A percentile compares a stretch with the other conserved stretches of the same genome.
Conservation (phyloP, 2,888 invertebrate genomes). For the Pachliopta kotzebuea region DNA sequence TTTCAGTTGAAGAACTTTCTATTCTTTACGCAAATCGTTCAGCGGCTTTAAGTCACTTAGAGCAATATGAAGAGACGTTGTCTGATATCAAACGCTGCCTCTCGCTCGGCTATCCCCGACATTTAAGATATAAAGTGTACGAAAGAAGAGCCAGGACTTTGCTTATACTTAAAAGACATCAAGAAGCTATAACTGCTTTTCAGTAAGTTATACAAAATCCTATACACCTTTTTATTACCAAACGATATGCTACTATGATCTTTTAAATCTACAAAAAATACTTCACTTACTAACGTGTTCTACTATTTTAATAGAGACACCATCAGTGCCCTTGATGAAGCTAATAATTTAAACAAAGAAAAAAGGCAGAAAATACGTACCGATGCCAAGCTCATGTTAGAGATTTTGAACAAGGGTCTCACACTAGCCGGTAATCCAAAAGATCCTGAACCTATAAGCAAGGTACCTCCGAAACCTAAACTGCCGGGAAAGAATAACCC, state of each 20-base stretch:
- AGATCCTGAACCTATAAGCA: conserved; percentile 60
- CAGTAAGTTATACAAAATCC: conserved; percentile 53
- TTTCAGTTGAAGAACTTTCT: conserved; percentile 81
- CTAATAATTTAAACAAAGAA: conserved; percentile 80
- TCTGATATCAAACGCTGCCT: conserved; percentile 86
- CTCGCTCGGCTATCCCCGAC: conserved; percentile 84
- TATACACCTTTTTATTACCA: neutral
- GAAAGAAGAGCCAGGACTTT: conserved; percentile 87
- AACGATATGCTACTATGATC: neutral
- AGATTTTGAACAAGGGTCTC: conserved; percentile 83
- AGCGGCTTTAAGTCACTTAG: conserved; percentile 87
- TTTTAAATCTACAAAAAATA: too few relatives aligned
- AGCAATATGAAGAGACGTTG: conserved; percentile 83
- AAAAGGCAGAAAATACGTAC: conserved; percentile 82
- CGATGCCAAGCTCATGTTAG: conserved; percentile 86
- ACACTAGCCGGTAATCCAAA: conserved; percentile 65
- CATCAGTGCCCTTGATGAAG: conserved; percentile 84
- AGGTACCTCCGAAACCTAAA: conserved; percentile 61
- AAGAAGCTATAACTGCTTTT: conserved; percentile 83
- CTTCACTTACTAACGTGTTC: too few relatives aligned
- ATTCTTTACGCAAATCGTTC: conserved; percentile 90
- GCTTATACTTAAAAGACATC: conserved; percentile 83
- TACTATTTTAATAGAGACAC: too few relatives aligned
- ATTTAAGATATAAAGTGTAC: conserved; percentile 87
- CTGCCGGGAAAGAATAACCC: conserved; percentile 65